Base-by-base conservation (phyloP, 2,888 invertebrate genomes). In the Eugnorisma glareosa region DNA sequence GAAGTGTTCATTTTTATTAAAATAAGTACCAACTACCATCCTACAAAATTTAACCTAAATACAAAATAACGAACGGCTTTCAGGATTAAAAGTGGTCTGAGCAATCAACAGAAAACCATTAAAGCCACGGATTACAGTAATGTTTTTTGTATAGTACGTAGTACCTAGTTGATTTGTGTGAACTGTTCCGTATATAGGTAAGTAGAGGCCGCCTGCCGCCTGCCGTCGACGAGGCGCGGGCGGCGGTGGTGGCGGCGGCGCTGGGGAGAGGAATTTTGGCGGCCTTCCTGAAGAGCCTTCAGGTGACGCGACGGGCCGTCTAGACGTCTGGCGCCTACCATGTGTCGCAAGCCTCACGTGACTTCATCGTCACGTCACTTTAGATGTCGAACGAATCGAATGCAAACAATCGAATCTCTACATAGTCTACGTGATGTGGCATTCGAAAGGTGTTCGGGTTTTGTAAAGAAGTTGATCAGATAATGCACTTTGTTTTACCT, bases 251-350 rank as follows among this genome's bases (percentile, higher is more conserved):
- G 67, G 86, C 84, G 86, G 74, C 69, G 79, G 80, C 79, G 69
- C 73, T 83, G 86, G 89, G 89, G 90, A 89, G 88, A 89, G 87
- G 86, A 90, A 90, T 92, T 92, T 92, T 87, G 91, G 86, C 91
- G 90, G 91, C 93, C 93, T 93, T 93, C 93, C 93, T 93, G 93
- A 91, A 93, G 93, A 94, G 93, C 92, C 94, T 94, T 93, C 94
- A 94, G 94, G 93, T 93, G 94, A 91, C 94, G 93, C 93, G 93
- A 86, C 93, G 89, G 88, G 81, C 89, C 88, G 94, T 94, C 94
- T 94, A 94, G 94, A 94, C 94, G 93, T 92, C 94, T 94, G 94
- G 93, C 93, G 93, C 93, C 93, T 91, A 91, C 92, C 89, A 91
- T 90, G 92, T 93, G 92, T 90, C 92, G 91, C 90, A 89, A 90